Base-by-base conservation (phyloP, 2,888 invertebrate species). In the Caenorhabditis sp. region DNA sequence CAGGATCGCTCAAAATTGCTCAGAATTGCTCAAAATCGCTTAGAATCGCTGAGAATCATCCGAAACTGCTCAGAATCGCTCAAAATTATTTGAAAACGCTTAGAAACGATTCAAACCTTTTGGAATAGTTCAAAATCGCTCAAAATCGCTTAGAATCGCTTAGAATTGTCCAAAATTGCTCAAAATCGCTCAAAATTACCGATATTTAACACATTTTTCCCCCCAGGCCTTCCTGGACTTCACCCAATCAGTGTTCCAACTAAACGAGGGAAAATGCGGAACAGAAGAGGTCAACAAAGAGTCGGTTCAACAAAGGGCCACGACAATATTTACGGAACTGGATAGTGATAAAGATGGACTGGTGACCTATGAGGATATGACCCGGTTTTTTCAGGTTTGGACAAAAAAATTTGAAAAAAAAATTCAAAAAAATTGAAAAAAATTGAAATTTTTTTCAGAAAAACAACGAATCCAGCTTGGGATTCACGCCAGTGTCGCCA, bases 191-290 rank as follows among this genome's bases (percentile, higher is more conserved):
- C 20, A 2, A 50, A 20, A 50, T 20, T 18, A 15, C 44, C 15
- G n/a, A 44, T 15, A 44, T 44, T n/a, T n/a, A n/a, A n/a, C n/a
- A n/a, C n/a, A n/a, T n/a, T n/a, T n/a, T n/a, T n/a, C n/a, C n/a
- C n/a, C n/a, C n/a, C 65, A 89, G 89, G 89, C 89, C 47, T 89
- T 89, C 65, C 55, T 77, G 26, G 86, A 88, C 2, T 90, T 90
- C 78, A 89, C 90, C 18, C 79, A 88, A 60, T 87, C 89, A 0
- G 85, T 90, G 0, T 90, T 89, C 77, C 74, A 84, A 22, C 71
- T 90, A 35, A 85, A 80, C 44, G 85, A 85, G 9, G 84, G 83
- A 32, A 83, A 83, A 62, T 13, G 40, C 1, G 80, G 60, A 15
- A 69, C 61, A 26, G 78, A 81, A 22, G 77, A 81, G 40, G 37